Percentiles rank a stretch among this genome's conserved stretches.
These are phyloP conservation scores for Caradrina kadenii DNA, from an alignment of 2,888 invertebrate genomes.

Conservation along the genomic window DNA sequence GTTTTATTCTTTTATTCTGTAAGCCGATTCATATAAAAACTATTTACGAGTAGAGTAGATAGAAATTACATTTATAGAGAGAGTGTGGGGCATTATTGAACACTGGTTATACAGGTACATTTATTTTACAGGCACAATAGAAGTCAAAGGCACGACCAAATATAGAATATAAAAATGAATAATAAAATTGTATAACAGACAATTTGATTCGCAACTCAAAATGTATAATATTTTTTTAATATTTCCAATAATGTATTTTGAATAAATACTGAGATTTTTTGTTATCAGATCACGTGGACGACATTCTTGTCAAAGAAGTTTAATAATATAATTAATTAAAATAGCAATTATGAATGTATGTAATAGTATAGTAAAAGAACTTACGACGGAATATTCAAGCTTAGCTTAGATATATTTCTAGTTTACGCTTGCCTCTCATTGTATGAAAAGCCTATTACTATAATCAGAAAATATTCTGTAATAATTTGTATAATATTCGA, in stretches of 20 bases:
- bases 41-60: neutral
- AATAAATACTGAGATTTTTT: slow-evolving; percentile 42
- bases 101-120: neutral
- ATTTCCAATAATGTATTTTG: neutral
- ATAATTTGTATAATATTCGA: slow-evolving; percentile 4
- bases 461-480: slow-evolving; percentile 26
- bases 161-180: neutral
- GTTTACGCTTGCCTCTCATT: neutral
- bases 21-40: neutral
- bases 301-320: neutral
- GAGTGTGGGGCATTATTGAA: slow-evolving; percentile 28
- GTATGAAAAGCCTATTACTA: neutral
- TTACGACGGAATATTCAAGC: neutral
- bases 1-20: no score
- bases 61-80: neutral
- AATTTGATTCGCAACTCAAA: slow-evolving; percentile 21
- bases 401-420: neutral
- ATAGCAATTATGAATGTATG: neutral
- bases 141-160: slow-evolving; percentile 10
- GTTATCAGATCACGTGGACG: slow-evolving; percentile 52
- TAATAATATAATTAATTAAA: neutral
- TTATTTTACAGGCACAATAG: slow-evolving; percentile 12
- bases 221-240: neutral
- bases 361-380: neutral
- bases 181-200: slow-evolving; percentile 1